Conservation (phyloP, 2,888 invertebrate species). For the Yponomeuta malinellus region DNA sequence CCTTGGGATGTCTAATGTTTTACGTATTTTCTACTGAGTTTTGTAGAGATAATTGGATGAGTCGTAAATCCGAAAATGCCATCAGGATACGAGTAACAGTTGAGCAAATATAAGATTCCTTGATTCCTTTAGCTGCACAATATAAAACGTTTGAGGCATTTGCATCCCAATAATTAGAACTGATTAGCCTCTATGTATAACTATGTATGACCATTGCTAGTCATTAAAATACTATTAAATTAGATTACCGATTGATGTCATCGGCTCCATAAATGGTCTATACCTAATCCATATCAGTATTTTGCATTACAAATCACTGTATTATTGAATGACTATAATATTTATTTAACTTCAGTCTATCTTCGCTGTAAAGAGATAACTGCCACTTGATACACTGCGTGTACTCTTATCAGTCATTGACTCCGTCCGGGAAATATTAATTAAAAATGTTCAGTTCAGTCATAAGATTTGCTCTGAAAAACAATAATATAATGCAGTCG, state of each 20-base stretch:
- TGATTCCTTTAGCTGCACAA: too few relatives aligned
- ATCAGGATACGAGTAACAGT: too few relatives aligned
- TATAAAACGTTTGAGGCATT: too few relatives aligned
- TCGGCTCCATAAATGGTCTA: background rate
- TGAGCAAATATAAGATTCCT: too few relatives aligned
- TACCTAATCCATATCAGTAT: background rate
- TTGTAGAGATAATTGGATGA: too few relatives aligned
- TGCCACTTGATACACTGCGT: constrained; percentile 2
- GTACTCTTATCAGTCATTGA: constrained; percentile 11
- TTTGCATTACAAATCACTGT: background rate
- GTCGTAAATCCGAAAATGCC: too few relatives aligned
- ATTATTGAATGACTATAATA: constrained; percentile 1
- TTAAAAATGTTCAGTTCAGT: background rate
- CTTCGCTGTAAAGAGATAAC: constrained; percentile 3
- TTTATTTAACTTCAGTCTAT: constrained; percentile 13
- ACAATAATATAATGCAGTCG: background rate
- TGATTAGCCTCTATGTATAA: background rate
- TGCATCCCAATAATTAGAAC: background rate
- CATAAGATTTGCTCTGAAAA: background rate
- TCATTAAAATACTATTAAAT: background rate
- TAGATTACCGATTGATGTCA: background rate
- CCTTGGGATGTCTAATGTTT: too few relatives aligned
- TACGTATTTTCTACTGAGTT: too few relatives aligned
- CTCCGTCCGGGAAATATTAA: background rate
- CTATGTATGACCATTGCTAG: background rate